Conservation (phyloP, 1,140 invertebrate genomes). For the Leptinotarsa defecta region DNA sequence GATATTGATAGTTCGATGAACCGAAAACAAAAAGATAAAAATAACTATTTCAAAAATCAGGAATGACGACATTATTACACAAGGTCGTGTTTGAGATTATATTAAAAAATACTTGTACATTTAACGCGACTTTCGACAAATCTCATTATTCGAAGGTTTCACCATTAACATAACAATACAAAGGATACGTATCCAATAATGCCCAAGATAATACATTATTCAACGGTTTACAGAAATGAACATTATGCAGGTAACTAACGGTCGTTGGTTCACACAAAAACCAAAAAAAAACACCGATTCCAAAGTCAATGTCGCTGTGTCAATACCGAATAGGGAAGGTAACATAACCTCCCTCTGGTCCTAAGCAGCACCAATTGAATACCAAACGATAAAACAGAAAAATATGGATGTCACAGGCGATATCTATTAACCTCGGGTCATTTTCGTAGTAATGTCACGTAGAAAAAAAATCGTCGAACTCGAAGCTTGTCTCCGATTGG, state of each 20-base stretch:
- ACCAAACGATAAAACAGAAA: background rate
- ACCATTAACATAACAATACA: background rate
- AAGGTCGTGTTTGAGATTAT: background rate
- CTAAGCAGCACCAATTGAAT: background rate
- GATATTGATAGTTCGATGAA: too few species aligned
- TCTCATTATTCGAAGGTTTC: background rate
- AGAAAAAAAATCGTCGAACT: background rate
- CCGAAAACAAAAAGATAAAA: too few species aligned
- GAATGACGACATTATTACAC: background rate
- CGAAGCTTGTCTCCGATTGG: background rate
- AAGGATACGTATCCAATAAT: background rate
- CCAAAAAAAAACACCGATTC: background rate
- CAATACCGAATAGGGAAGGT: background rate
- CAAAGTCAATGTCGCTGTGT: background rate
- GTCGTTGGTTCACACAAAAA: background rate
- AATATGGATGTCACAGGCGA: slow-evolving; percentile 1
- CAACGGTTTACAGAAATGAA: background rate
- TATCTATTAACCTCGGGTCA: slow-evolving; percentile 8
- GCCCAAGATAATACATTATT: background rate
- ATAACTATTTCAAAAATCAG: background rate
- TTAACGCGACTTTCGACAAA: background rate
- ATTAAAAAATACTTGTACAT: background rate
- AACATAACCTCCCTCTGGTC: background rate
- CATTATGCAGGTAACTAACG: background rate
- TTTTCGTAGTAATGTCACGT: slow-evolving; percentile 8